Percentiles rank a stretch among this genome's conserved stretches.
phyloP scores from a whole-genome alignment of 2,888 invertebrate species.

The Spilarctia lutea region DNA sequence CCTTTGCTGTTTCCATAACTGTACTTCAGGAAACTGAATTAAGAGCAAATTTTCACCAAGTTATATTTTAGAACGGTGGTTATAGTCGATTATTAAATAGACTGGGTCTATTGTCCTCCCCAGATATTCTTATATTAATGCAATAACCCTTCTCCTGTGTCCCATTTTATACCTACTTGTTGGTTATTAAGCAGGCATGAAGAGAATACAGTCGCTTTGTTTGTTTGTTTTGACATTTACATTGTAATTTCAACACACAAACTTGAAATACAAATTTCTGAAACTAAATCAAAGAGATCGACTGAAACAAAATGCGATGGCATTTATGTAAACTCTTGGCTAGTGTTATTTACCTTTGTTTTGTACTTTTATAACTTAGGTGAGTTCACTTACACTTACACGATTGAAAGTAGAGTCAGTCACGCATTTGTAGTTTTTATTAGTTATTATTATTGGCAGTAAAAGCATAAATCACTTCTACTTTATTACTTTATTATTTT shows the following conservation, averaged over 20 bases:
- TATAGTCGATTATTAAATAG: neutral
- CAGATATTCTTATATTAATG: neutral
- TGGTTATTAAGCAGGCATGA: no score
- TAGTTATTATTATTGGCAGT: neutral
- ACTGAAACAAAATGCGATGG: no score
- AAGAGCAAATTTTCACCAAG: slow-evolving; percentile 16
- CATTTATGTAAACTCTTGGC: no score
- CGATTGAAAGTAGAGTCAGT: neutral
- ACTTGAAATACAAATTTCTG: neutral
- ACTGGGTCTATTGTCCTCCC: neutral
- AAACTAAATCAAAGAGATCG: neutral
- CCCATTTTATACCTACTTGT: no score
- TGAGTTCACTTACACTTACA: neutral
- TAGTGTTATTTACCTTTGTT: neutral
- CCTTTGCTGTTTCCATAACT: slow-evolving; percentile 56
- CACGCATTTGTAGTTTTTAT: neutral
- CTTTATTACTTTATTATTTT: neutral
- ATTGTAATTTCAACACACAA: neutral
- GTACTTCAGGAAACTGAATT: slow-evolving; percentile 28
- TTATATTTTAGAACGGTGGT: neutral
- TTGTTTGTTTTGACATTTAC: no score
- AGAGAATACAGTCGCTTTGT: no score
- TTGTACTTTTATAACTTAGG: neutral
- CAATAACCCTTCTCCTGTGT: no score
- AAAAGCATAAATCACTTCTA: neutral